Base-by-base conservation (phyloP, 2,888 invertebrate genomes). In the Ectemnius continuus region DNA sequence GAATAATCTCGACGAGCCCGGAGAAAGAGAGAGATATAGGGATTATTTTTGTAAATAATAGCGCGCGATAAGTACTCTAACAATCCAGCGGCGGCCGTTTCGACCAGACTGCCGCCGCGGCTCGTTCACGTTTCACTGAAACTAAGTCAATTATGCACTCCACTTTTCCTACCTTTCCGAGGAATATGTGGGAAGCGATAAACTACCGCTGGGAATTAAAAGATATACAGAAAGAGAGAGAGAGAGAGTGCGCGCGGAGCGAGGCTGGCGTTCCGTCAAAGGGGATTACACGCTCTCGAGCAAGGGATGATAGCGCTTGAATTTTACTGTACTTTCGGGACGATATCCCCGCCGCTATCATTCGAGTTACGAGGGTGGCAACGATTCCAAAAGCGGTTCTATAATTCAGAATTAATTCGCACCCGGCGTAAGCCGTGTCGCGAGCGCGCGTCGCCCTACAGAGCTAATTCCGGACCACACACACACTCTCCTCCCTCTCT, bases 371-470 rank as follows among this genome's bases (percentile, higher is more conserved):
- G 52, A 52, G 52, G 16, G n/a, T 14, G 52, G 52, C 52, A 52
- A 52, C 52, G 52, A 52, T 16, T 52, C 52, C 52, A 16, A 52
- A 52, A 52, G 16, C 16, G 52, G n/a, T 52, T 16, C 52, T 16
- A 52, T 52, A 52, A 52, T 52, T 52, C 52, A 52, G 52, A 52
- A 52, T 52, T 52, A 52, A 52, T 52, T 52, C 52, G 52, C 52
- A 5, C n/a, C 14, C 8, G 6, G 4, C n/a, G 16, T 52, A 52
- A 52, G 52, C 52, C 52, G 47, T 47, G 47, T 13, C 16, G 16
- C 36, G 36, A 5, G 11, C 36, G 36, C 36, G 11, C 36, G 36
- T 2, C 16, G 52, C 16, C 52, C 52, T 52, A 52, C 16, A 16
- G 52, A 52, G 14, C n/a, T 52, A 52, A 52, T 52, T 52, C 52